Evolutionary conservation across 2,888 invertebrate species (phyloP), one percentile per base, ranked within the genome.

Genomic region (Lamellibrachia satsuma): DNA sequence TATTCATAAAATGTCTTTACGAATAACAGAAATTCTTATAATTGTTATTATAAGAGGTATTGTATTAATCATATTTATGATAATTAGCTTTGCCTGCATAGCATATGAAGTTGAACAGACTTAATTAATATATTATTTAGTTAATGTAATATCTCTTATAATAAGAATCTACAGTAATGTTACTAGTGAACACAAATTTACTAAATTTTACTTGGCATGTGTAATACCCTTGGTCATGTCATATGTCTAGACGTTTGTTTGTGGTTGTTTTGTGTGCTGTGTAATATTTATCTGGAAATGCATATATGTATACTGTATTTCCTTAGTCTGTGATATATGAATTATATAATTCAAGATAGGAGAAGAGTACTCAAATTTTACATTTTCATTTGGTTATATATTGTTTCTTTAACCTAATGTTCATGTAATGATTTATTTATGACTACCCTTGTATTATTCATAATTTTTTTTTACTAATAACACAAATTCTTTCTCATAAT

Each of bases 251-350:
- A 39, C 39, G 39, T 39, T 39, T 75, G 75, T 75, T 75, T 2
- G n/a, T 75, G 75, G 75, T 75, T 75, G 75, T 4, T 75, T 11
- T 75, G 75, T 75, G 75, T 22, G 75, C 22, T 75, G 11, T 6
- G n/a, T 22, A 22, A 22, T 75, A 75, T 75, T 22, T 15, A 4
- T 11, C n/a, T 22, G 75, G 22, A 75, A 15, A 75, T 75, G 75
- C 75, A 75, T 75, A n/a, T 75, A 75, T 75, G 75, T 15, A 75
- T 75, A n/a, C n/a, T n/a, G n/a, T n/a, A 75, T 75, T 75, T 75
- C 11, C 39, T 39, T 39, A 39, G 39, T 39, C 75, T 75, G 22
- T 75, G 22, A 75, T 22, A 22, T 75, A 75, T 75, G 75, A 75
- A 75, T 75, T 22, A 75, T 75, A 75, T 22, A 75, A 75, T 75